Percentiles rank a stretch among this genome's conserved stretches.
Evolutionary conservation across 2,113 vertebrate genomes (phyloP).

Genomic region (Corvus moneduloides): DNA sequence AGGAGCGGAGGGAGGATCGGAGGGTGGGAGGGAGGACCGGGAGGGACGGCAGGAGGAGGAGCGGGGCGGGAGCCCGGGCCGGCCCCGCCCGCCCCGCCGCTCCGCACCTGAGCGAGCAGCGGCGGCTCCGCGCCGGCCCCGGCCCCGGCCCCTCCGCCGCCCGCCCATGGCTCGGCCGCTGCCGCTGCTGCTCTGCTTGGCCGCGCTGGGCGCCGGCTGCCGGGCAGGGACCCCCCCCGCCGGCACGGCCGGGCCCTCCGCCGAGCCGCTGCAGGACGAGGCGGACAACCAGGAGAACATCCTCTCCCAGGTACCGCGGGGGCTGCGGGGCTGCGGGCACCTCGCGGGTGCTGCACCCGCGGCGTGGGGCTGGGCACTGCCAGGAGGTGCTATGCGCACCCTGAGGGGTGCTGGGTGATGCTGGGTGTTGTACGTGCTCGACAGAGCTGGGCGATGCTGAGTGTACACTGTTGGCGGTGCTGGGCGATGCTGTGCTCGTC

Average conservation of each 20-base stretch:
- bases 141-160: not conserved
- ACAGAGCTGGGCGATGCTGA: not conserved
- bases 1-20: not conserved
- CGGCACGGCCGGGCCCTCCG: not conserved
- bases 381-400: not conserved
- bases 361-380: not conserved
- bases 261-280: conserved; percentile 73
- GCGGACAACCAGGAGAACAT: conserved; percentile 81
- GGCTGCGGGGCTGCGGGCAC: not conserved
- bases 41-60: not conserved
- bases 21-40: not conserved
- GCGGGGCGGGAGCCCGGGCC: not conserved
- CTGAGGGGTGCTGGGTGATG: too few relatives aligned
- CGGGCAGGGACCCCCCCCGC: not conserved
- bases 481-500: not conserved
- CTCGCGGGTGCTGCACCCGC: not conserved
- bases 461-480: too few relatives aligned
- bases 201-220: conserved; percentile 50
- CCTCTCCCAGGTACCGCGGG: conserved; percentile 81
- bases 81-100: not conserved
- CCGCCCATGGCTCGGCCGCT: not conserved
- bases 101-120: too few relatives aligned
- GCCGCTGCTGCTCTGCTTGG: conserved; percentile 25
- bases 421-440: not conserved
- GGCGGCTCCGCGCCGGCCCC: not conserved